These are phyloP conservation scores for Dreissena polymorpha DNA, from an alignment of 1,140 invertebrate genomes.

Conservation along the genomic window DNA sequence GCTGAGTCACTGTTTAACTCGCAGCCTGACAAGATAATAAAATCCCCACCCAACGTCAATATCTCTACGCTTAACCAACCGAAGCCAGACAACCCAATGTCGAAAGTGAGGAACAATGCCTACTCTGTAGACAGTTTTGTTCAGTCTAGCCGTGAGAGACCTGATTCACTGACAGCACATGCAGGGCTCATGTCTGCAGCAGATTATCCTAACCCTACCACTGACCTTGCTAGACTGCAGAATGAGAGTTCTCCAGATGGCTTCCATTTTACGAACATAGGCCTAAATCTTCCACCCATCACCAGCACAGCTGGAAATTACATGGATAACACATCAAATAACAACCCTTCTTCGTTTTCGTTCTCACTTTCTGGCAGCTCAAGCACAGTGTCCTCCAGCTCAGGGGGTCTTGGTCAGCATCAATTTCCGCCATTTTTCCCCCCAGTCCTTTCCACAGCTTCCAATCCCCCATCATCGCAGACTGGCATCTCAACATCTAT, in stretches of 20 bases:
- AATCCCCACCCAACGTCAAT: constrained; percentile 52
- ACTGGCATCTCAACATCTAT: constrained; percentile 35
- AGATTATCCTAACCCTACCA: constrained; percentile 6
- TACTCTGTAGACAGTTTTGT: constrained; percentile 78
- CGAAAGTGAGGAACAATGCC: constrained; percentile 51
- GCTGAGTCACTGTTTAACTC: constrained; percentile 62
- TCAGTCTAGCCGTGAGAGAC: constrained; percentile 64
- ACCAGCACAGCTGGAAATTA: constrained; percentile 59
- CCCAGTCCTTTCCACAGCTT: constrained; percentile 52
- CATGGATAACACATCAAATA: constrained; percentile 57
- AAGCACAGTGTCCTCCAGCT: constrained; percentile 49
- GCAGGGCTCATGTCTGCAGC: constrained; percentile 19
- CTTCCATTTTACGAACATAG: constrained; percentile 73
- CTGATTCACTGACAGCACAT: constrained; percentile 31
- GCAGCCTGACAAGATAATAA: constrained; percentile 51
- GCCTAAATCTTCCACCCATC: constrained; percentile 68
- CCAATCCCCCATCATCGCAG: constrained; percentile 41
- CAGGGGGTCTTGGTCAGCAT: constrained; percentile 44
- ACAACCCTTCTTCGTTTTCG: constrained; percentile 57
- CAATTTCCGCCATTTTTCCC: constrained; percentile 52
- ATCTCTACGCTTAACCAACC: constrained; percentile 43
- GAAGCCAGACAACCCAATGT: constrained; percentile 37
- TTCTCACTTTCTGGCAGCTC: constrained; percentile 61
- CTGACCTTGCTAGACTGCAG: constrained; percentile 51
- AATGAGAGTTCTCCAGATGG: constrained; percentile 66